Base-by-base conservation (phyloP, 2,113 vertebrate species). In the Nibea coibor region DNA sequence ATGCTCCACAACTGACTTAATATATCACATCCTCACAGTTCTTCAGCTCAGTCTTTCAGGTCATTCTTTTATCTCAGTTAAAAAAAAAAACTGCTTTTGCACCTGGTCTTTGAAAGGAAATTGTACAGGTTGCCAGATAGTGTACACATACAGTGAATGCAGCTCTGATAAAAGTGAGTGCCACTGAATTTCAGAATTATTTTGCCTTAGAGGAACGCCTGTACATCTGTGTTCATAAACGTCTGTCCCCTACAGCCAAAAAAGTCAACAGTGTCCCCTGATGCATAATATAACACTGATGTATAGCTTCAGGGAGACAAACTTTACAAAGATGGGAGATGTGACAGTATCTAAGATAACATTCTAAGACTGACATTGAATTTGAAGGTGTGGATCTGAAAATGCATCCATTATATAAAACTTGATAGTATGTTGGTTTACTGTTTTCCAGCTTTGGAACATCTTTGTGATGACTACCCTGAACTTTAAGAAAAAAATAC, bases 171-270 rank as follows among this genome's bases (percentile, higher is more conserved):
- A 78, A 77, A 58, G 20, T 57, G 16, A 82, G 47, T 66, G 57
- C 31, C 45, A 67, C 39, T 61, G 16, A 57, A 85, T 2, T 63
- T 75, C 39, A 39, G 14, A 69, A 58, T 68, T 57, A 7, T 56
- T 64, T 70, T 70, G 65, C 72, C 66, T 80, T 64, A 43, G n/a
- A 78, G 68, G 24, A 82, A 66, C 54, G 63, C 31, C 45, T 66
- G 57, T 65, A 76, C 47, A 78, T 65, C 65, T 72, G 72, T 72
- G 75, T 75, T 78, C 75, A 74, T 69, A 50, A 83, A 78, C 14
- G 39, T 77, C 54, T 87, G 75, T 84, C 83, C 78, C 83, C 85
- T 70, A 75, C 24, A 86, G 73, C 76, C 83, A 74, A 68, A 78
- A 56, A 86, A 72, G 78, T 76, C 81, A 89, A 78, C 80, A 86